Evolutionary conservation across 1,140 invertebrate genomes (phyloP), one percentile per base, ranked within the genome.

Genomic region (Plectrocnemia conspersa): DNA sequence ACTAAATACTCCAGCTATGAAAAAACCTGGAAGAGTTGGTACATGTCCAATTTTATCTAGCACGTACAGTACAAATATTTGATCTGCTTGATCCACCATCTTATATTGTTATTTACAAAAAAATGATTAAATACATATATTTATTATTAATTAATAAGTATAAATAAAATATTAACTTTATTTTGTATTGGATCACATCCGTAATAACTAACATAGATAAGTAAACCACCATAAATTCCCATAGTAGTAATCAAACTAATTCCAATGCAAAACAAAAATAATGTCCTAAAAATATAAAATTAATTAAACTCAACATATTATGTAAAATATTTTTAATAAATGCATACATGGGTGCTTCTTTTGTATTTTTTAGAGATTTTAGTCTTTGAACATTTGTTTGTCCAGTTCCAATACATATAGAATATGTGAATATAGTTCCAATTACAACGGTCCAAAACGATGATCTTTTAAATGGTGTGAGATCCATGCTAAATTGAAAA

Each of bases 141-240:
- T 7, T 7, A 29, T 5, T 6, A 42, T 27, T 15, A 27, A 13
- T 27, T 27, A 46, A 27, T 27, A 13, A 9, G 11, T 6, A 46
- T n/a, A 27, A 3, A 21, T 27, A 25, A 7, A 19, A 9, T n/a
- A 10, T 5, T 57, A 69, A 79, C 78, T 68, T 80, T 74, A 21
- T 77, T 77, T 10, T 75, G 77, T 9, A 88, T 65, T 6, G 86
- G 86, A 76, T 90, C 86, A 66, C 86, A 89, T 53, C 79, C 75
- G 45, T 79, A 74, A 65, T 88, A 89, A 52, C 79, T 80, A 1
- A 84, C 84, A 63, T 84, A 89, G 40, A 88, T 80, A 1, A 88
- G 71, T 44, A 89, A 66, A 41, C 87, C 86, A 22, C 77, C 77
- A 65, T 80, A 88, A 23, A 74, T 79, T 41, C 78, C 78, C 2